phyloP scores from a whole-genome alignment of 2,888 invertebrate genomes.

The Chaitophorus viminalis region DNA sequence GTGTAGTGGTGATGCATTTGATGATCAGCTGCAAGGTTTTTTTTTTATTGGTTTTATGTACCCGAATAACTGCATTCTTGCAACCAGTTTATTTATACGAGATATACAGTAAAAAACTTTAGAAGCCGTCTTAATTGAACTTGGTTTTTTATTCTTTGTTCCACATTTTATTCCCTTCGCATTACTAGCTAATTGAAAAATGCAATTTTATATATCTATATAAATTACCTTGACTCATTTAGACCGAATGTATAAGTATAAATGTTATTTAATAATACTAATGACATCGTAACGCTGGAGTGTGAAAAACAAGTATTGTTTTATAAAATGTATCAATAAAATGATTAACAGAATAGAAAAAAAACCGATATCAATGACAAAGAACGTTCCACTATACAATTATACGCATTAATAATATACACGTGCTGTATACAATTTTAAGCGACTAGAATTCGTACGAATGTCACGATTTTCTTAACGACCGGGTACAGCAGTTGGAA shows the following conservation, averaged over 20 bases:
- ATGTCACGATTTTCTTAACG: neutral
- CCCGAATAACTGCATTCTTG: conserved; percentile 49
- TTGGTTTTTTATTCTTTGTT: neutral
- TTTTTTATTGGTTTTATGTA: conserved; percentile 21
- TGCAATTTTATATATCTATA: neutral
- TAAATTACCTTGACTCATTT: no score
- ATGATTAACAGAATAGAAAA: neutral
- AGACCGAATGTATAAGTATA: neutral
- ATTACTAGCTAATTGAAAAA: conserved; percentile 19
- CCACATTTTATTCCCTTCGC: neutral
- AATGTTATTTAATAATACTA: neutral
- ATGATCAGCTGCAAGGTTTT: neutral
- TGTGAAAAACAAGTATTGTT: neutral
- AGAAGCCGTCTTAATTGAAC: conserved; percentile 6
- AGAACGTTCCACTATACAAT: neutral
- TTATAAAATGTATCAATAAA: neutral
- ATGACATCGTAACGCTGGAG: neutral
- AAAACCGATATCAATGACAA: neutral
- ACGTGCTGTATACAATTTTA: neutral
- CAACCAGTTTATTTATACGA: conserved; percentile 34
- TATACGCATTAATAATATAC: neutral
- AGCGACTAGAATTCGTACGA: neutral
- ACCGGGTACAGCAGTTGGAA: no score
- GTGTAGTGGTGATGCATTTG: neutral
- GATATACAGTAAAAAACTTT: neutral